These are phyloP conservation scores for Proterorhinus semilunaris DNA, from an alignment of 2,113 vertebrate genomes.

Conservation along the genomic window DNA sequence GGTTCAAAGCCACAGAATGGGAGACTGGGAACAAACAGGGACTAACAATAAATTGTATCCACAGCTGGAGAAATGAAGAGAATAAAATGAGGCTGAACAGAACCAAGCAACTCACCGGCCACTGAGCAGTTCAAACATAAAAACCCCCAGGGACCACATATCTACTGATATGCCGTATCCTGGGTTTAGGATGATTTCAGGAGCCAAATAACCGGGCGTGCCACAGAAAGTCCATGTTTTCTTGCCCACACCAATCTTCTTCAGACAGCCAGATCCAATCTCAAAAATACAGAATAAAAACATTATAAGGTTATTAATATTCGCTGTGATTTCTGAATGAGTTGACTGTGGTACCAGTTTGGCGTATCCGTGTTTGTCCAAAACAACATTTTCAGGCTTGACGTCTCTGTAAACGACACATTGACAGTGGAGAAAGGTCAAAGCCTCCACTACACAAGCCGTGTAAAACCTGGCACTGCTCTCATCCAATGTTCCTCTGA, in stretches of 20 bases:
- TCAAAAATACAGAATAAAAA: constrained; percentile 22
- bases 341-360: constrained; percentile 71
- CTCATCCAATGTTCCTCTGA: constrained; percentile 72
- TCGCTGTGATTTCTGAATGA: neutral
- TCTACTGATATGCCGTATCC: constrained; percentile 70
- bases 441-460: constrained; percentile 74
- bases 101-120: constrained; percentile 60
- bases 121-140: constrained; percentile 77
- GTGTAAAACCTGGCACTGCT: constrained; percentile 71
- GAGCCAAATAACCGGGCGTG: constrained; percentile 74
- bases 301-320: neutral
- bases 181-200: constrained; percentile 75
- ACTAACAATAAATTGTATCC: neutral
- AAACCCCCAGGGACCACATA: constrained; percentile 77
- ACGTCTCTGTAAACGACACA: constrained; percentile 76
- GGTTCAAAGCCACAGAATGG: constrained; percentile 69
- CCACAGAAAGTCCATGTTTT: constrained; percentile 81
- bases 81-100: neutral
- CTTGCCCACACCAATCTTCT: constrained; percentile 67
- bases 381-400: constrained; percentile 77
- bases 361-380: constrained; percentile 76
- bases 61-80: neutral
- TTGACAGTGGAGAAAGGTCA: constrained; percentile 70
- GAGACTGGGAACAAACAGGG: constrained; percentile 56
- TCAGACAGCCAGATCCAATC: constrained; percentile 75